Base-by-base conservation (phyloP, 2,888 invertebrate genomes). In the Acanthosepion esculentum region DNA sequence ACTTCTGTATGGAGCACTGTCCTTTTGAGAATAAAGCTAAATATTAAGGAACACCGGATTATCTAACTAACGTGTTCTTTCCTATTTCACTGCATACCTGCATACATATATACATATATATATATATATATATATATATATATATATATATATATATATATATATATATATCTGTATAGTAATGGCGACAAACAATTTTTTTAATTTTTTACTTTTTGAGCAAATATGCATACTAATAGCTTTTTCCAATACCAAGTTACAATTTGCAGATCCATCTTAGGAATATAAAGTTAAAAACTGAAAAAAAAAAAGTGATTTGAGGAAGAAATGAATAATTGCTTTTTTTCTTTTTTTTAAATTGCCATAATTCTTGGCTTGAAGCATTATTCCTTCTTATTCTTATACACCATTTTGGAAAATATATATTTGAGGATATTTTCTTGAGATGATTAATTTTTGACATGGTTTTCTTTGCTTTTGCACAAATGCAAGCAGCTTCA, bases 221-320 rank as follows among this genome's bases (percentile, higher is more conserved):
- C 78, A 78, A 78, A 78, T 78, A 12, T 12, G 12, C 0, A n/a
- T n/a, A 33, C 78, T 33, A 78, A 78, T 78, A 78, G 78, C n/a
- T 78, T 78, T 78, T 78, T n/a, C 78, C 78, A 78, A n/a, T n/a
- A 33, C n/a, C n/a, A 78, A n/a, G n/a, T 78, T n/a, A 78, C n/a
- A 78, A 78, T 78, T 78, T 78, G 78, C 18, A 78, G 33, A 78
- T 78, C 78, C 33, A 78, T 78, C 78, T n/a, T 78, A 0, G n/a
- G n/a, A n/a, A 15, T 4, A 78, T 78, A 33, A 78, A 78, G n/a
- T 78, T 33, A 78, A 78, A n/a, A 78, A 3, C n/a, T 78, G n/a
- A n/a, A n/a, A 0, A n/a, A 33, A 78, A 78, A 33, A 33, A 78
- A 33, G 5, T 18, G 12, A 78, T 33, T 18, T n/a, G n/a, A 78